Evolutionary conservation across 2,888 invertebrate genomes (phyloP).

Genomic region (Andrena dorsata): DNA sequence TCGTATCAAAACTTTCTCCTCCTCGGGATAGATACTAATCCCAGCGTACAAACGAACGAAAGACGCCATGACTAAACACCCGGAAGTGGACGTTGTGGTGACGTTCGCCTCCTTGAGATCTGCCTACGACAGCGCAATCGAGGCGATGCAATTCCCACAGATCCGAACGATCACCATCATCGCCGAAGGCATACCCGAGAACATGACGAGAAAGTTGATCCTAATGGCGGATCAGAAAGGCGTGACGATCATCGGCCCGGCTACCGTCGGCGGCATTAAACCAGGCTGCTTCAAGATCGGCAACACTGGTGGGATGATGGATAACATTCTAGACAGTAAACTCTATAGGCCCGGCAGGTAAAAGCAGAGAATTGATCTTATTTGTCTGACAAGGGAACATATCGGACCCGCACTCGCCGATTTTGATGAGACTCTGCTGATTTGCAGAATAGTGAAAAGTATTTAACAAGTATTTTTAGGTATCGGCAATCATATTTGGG

Average conservation of each 20-base stretch:
- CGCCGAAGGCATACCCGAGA: conserved; percentile 99
- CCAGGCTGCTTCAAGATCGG: conserved; percentile 99
- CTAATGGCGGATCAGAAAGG: conserved; percentile 93
- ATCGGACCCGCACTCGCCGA: no score
- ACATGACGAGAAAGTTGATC: conserved; percentile 97
- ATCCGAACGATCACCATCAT: conserved; percentile 99
- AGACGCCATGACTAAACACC: conserved; percentile 97
- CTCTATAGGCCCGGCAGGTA: conserved; percentile 96
- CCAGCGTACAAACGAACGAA: conserved; percentile 98
- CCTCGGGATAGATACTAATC: conserved; percentile 84
- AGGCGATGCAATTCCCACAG: conserved; percentile 97
- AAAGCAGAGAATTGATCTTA: background rate
- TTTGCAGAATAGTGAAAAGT: no score
- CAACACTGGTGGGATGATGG: conserved; percentile 99
- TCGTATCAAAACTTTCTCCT: background rate
- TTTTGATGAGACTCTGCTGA: no score
- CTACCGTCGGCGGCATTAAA: conserved; percentile 98
- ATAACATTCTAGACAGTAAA: conserved; percentile 98
- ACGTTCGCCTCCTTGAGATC: conserved; percentile 99
- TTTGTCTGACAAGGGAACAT: no score
- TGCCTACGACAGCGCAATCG: conserved; percentile 98
- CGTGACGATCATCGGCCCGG: conserved; percentile 96
- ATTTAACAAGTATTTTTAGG: no score
- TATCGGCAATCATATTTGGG: no score
- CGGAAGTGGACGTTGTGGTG: conserved; percentile 97